A percentile compares a stretch with the other conserved stretches of the same genome.
These are phyloP conservation scores for Mesoclemmys tuberculata DNA, from an alignment of 2,113 vertebrate species.

Conservation along the genomic window DNA sequence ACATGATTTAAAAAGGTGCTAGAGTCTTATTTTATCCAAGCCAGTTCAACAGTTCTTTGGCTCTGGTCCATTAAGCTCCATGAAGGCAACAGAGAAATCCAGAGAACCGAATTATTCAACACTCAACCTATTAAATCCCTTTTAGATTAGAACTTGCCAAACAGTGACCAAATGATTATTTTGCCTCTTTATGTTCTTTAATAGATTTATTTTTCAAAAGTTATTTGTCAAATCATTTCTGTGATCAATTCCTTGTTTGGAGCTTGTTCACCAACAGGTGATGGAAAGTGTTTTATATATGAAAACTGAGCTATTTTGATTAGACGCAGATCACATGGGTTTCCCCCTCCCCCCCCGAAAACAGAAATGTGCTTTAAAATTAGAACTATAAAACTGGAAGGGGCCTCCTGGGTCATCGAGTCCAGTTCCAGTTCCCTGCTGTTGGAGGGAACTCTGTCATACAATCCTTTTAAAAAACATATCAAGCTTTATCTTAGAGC, in stretches of 20 bases:
- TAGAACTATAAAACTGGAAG: neutral
- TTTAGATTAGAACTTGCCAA: neutral
- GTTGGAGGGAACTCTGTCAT: neutral
- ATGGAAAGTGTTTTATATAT: neutral
- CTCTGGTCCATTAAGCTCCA: neutral
- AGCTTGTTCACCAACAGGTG: neutral
- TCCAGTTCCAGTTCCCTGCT: neutral
- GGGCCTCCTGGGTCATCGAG: neutral
- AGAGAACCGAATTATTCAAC: neutral
- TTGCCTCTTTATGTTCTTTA: neutral
- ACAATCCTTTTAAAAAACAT: neutral
- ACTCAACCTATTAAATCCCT: neutral
- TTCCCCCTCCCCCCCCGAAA: neutral
- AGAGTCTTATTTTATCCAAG: neutral
- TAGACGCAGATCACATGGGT: neutral
- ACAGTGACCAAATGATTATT: neutral
- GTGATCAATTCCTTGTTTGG: neutral
- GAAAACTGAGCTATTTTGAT: neutral
- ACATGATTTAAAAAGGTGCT: neutral
- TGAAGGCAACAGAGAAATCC: neutral
- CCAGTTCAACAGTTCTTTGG: neutral
- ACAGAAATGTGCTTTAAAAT: neutral
- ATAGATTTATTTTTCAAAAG: neutral
- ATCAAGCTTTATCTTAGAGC: neutral
- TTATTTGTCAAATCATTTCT: neutral